phyloP scores from a whole-genome alignment of 2,888 invertebrate species.

The Ligdia adustata region DNA sequence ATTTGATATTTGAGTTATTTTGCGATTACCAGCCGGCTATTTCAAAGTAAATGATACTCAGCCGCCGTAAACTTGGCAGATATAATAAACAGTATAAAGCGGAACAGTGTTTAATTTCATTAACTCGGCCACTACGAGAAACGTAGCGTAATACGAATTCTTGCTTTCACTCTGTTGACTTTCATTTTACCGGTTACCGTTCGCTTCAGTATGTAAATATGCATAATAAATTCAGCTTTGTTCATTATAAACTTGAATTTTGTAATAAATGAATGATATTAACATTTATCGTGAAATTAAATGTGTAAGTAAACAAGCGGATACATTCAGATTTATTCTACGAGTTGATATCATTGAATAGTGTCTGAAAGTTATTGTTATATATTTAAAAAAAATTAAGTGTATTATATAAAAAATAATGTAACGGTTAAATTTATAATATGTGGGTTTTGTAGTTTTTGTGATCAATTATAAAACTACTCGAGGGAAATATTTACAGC shows the following conservation, averaged over 20 bases:
- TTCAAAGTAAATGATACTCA: slow-evolving; percentile 23
- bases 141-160: slow-evolving; percentile 22
- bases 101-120: slow-evolving; percentile 32
- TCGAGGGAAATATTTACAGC: slow-evolving; percentile 3
- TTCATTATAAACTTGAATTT: slow-evolving; percentile 16
- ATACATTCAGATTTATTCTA: no score
- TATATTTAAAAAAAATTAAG: no score
- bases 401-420: no score
- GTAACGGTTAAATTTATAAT: no score
- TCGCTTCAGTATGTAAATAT: slow-evolving; percentile 24
- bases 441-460: no score
- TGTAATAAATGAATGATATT: slow-evolving; percentile 12
- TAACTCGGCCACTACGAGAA: slow-evolving; percentile 24
- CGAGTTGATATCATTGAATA: no score
- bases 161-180: slow-evolving; percentile 33
- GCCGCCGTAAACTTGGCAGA: slow-evolving; percentile 18
- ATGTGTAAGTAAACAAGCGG: not conserved
- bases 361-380: no score
- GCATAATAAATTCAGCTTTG: slow-evolving; percentile 14
- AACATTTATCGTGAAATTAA: not conserved
- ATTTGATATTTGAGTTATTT: slow-evolving; percentile 27
- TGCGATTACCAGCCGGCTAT: slow-evolving; percentile 15
- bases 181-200: slow-evolving; percentile 27
- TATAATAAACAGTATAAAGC: slow-evolving; percentile 30
- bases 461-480: no score